phyloP scores from a whole-genome alignment of 2,797 vertebrate genomes.

The Steatocranus sp. region DNA sequence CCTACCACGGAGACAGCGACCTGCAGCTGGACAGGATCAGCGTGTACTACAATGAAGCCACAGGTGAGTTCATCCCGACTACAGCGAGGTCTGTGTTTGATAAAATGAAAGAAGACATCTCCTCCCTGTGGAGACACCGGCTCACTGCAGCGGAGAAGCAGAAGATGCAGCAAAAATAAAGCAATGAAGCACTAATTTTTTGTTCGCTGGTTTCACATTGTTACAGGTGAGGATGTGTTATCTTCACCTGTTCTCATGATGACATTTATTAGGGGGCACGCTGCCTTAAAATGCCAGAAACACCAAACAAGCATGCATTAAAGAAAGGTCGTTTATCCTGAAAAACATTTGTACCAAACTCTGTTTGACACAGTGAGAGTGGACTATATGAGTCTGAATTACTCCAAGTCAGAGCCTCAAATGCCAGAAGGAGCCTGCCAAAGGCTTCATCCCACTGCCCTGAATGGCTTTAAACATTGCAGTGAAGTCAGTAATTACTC shows the following conservation, averaged over 20 bases:
- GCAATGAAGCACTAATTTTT: fast-evolving
- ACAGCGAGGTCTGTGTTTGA: background rate
- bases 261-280: fast-evolving
- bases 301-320: background rate
- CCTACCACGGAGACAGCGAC: conserved; percentile 68
- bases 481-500: background rate
- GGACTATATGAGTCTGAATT: fast-evolving
- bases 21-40: conserved; percentile 74
- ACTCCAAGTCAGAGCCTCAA: background rate
- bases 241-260: background rate
- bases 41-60: conserved; percentile 71
- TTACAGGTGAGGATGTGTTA: background rate
- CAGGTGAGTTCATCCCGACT: conserved; percentile 25
- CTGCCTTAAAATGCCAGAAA: fast-evolving
- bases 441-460: background rate
- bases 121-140: background rate
- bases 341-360: background rate
- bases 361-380: background rate
- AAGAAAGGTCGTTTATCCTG: fast-evolving
- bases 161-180: fast-evolving
- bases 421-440: background rate
- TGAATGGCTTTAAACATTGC: fast-evolving
- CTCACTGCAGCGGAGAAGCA: background rate
- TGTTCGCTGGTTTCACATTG: background rate
- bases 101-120: background rate